Percentiles rank a stretch among this genome's conserved stretches.
phyloP scores from a whole-genome alignment of 2,888 invertebrate genomes.

The Dryadula phaetusa region DNA sequence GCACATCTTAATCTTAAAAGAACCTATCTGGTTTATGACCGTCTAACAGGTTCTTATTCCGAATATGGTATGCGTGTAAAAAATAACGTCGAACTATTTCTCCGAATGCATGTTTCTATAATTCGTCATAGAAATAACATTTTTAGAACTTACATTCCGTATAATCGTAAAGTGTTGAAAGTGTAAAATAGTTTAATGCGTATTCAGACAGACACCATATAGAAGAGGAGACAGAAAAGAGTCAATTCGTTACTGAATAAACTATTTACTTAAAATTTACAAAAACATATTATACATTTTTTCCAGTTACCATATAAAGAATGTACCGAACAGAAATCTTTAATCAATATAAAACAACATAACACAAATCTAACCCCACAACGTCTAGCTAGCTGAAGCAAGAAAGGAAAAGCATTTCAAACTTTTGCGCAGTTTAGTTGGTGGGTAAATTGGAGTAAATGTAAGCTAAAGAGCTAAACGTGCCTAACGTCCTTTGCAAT shows the following conservation, averaged over 20 bases:
- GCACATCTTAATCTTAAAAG: neutral
- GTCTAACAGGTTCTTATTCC: slow-evolving; percentile 38
- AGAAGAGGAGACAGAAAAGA: no score
- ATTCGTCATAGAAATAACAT: slow-evolving; percentile 35
- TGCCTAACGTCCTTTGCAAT: slow-evolving; percentile 42
- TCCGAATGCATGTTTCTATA: slow-evolving; percentile 33
- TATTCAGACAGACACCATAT: no score
- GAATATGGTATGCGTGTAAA: slow-evolving; percentile 38
- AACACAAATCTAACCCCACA: neutral
- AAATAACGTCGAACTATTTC: slow-evolving; percentile 32
- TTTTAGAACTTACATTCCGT: slow-evolving; percentile 1
- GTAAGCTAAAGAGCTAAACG: slow-evolving; percentile 20
- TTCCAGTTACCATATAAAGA: no score
- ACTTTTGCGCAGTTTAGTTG: slow-evolving; percentile 10
- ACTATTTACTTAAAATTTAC: no score
- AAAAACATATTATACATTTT: no score
- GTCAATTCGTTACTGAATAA: no score
- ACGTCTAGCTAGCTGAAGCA: neutral
- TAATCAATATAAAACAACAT: neutral
- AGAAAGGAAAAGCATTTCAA: slow-evolving; percentile 14
- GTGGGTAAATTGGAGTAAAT: slow-evolving; percentile 22
- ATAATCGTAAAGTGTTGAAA: neutral
- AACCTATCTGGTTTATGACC: slow-evolving; percentile 19
- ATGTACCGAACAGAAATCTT: no score
- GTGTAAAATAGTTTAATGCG: no score